phyloP scores from a whole-genome alignment of 2,888 invertebrate genomes.

The Aphidius colemani region DNA sequence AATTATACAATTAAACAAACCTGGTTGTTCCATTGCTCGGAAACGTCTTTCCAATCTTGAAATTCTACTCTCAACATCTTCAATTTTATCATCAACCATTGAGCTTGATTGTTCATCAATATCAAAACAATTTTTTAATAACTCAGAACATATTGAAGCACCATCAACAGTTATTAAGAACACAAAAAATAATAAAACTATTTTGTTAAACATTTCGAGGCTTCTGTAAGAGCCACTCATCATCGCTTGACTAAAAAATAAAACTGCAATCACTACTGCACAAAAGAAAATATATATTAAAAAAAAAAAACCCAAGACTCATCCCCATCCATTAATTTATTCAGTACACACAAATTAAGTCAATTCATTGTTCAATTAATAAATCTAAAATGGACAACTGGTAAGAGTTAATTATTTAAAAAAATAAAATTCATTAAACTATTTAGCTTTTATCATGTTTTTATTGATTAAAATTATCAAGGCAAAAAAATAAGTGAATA shows the following conservation, averaged over 20 bases:
- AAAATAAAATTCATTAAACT: too few relatives aligned
- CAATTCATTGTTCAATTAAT: constrained; percentile 5
- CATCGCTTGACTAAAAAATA: background rate
- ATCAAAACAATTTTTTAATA: constrained; percentile 32
- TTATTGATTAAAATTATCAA: constrained; percentile 7
- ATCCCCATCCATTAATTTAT: constrained; percentile 32
- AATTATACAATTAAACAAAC: constrained; percentile 53
- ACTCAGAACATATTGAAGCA: constrained; percentile 31
- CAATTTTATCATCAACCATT: constrained; percentile 31
- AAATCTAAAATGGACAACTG: too few relatives aligned
- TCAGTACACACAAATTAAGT: constrained; percentile 22
- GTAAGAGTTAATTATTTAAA: too few relatives aligned
- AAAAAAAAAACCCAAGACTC: background rate
- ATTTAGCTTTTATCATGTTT: too few relatives aligned
- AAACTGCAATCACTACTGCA: constrained; percentile 28
- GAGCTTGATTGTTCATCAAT: constrained; percentile 13
- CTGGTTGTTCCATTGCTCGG: constrained; percentile 72
- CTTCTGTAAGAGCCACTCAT: background rate
- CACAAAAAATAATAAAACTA: constrained; percentile 23
- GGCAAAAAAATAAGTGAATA: background rate
- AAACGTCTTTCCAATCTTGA: constrained; percentile 67
- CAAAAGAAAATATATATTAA: constrained; percentile 3
- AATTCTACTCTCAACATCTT: constrained; percentile 48
- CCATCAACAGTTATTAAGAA: constrained; percentile 20
- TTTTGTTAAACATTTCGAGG: background rate